phyloP scores from a whole-genome alignment of 2,113 vertebrate species.

The Haliaeetus leucogaster region DNA sequence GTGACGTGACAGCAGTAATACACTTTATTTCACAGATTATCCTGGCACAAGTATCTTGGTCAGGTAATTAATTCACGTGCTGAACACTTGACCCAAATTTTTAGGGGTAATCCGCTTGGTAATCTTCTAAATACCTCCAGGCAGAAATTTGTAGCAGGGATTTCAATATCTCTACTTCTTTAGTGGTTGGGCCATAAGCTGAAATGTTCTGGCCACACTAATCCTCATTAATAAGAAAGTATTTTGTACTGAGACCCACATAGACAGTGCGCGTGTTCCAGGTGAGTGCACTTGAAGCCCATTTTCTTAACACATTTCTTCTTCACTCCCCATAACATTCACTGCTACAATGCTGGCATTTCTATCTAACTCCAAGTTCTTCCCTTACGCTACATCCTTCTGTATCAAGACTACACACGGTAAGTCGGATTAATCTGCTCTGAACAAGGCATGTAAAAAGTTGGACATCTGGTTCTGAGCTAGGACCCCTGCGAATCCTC shows the following conservation, averaged over 20 bases:
- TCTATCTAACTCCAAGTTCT: not conserved
- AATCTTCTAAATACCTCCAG: constrained; percentile 39
- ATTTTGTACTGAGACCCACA: constrained; percentile 6
- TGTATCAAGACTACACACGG: not conserved
- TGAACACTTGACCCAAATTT: constrained; percentile 17
- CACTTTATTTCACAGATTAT: constrained; percentile 39
- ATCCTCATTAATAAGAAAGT: constrained; percentile 34
- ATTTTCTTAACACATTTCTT: not conserved
- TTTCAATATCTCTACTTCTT: constrained; percentile 16
- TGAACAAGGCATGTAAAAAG: not conserved
- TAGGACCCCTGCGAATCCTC: not conserved
- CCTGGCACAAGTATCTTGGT: not conserved
- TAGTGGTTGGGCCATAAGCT: not conserved
- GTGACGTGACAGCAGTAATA: not conserved
- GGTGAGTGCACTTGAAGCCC: not conserved
- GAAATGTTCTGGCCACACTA: constrained; percentile 23
- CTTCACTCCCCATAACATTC: not conserved
- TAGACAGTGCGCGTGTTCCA: not conserved
- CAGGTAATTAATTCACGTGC: constrained; percentile 1
- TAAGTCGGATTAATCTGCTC: not conserved
- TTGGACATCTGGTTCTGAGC: not conserved
- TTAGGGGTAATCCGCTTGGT: constrained; percentile 10
- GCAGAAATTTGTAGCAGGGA: not conserved
- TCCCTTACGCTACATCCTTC: not conserved
- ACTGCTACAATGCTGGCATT: not conserved